Evolutionary conservation across 2,113 vertebrate species (phyloP).

Genomic region (Bombycilla garrulus): DNA sequence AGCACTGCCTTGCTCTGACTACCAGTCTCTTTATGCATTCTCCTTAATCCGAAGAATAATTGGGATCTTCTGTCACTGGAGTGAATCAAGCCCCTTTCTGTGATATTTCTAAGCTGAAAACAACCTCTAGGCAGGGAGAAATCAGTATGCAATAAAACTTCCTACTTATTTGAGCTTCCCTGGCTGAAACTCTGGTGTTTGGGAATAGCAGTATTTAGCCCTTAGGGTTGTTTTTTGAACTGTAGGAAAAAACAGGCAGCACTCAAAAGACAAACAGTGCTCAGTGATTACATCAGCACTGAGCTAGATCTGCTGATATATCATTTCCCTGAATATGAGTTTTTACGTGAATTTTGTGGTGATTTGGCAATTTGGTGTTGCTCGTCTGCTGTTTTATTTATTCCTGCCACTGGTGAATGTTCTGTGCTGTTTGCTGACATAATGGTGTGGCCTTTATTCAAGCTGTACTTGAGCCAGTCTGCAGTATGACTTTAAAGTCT

Average conservation of each 20-base stretch:
- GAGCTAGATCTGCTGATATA: background rate
- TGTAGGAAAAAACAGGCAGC: background rate
- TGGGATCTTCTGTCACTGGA: background rate
- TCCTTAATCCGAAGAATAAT: background rate
- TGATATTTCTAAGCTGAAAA: background rate
- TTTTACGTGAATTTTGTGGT: background rate
- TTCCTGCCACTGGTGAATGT: background rate
- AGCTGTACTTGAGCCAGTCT: background rate
- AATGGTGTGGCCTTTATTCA: background rate
- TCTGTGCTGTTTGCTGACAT: background rate
- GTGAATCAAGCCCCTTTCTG: background rate
- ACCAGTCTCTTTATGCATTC: background rate
- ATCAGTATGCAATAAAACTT: constrained; percentile 61
- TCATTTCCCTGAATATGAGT: background rate
- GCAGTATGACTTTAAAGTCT: background rate
- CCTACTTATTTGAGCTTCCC: constrained; percentile 18
- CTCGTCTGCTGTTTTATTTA: background rate
- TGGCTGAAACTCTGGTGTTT: background rate
- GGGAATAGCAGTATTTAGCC: background rate
- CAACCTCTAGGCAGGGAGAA: background rate
- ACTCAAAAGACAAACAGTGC: background rate
- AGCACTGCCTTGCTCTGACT: background rate
- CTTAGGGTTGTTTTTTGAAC: background rate
- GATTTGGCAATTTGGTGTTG: background rate
- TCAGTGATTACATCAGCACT: background rate